These are phyloP conservation scores for Laodelphax striatellus DNA, from an alignment of 1,140 invertebrate genomes.

Conservation along the genomic window DNA sequence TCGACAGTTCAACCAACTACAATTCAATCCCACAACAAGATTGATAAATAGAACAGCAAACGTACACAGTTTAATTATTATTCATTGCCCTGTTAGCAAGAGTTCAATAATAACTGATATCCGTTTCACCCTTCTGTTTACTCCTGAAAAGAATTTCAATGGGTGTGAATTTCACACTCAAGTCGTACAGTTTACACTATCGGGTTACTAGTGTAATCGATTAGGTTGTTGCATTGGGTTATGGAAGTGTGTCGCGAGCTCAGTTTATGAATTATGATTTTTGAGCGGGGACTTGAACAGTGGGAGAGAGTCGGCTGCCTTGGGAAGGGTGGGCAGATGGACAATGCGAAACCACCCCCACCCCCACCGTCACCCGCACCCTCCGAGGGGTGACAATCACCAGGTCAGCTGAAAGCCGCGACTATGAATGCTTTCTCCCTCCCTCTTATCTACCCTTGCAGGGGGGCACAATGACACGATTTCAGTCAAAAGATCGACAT, in stretches of 20 bases:
- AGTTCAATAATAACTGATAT: background rate
- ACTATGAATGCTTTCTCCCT: background rate
- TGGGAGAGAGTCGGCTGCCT: too few species aligned
- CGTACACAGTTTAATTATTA: too few species aligned
- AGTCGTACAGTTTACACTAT: background rate
- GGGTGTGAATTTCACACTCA: background rate
- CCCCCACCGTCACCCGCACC: background rate
- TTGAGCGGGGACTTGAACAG: too few species aligned
- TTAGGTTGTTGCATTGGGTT: background rate
- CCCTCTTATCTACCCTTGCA: background rate
- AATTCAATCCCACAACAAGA: too few species aligned
- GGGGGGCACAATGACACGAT: background rate
- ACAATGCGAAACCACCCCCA: slow-evolving; percentile 1
- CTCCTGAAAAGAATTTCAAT: background rate
- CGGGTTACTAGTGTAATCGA: background rate
- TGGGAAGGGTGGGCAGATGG: background rate
- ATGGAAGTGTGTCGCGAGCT: too few species aligned
- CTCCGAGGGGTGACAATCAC: background rate
- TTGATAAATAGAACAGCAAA: too few species aligned
- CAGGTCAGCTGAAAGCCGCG: slow-evolving; percentile 1
- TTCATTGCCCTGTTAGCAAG: too few species aligned
- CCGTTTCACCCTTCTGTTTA: slow-evolving; percentile 1
- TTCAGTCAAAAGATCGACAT: background rate
- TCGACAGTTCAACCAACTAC: too few species aligned
- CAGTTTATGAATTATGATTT: too few species aligned